These are phyloP conservation scores for Lutjanus campechanus DNA, from an alignment of 2,797 vertebrate species.

Conservation along the genomic window DNA sequence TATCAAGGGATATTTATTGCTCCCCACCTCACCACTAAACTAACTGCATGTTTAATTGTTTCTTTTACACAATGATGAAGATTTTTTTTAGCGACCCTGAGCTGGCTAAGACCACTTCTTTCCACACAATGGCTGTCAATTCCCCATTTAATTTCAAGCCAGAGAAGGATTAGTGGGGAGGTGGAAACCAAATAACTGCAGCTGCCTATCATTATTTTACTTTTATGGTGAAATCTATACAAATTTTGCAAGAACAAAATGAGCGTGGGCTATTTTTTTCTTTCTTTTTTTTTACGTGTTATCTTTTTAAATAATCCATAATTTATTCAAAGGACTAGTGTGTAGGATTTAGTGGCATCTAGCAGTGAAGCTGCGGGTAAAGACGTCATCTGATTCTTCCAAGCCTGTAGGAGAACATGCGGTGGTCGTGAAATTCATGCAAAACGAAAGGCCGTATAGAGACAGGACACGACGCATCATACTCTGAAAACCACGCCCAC, in stretches of 20 bases:
- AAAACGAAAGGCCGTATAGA: no score
- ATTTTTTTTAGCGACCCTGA: conserved; percentile 66
- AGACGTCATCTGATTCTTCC: no score
- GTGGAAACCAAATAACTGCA: conserved; percentile 36
- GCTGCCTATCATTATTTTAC: conserved; percentile 16
- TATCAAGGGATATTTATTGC: conserved; percentile 70
- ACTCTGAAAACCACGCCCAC: no score
- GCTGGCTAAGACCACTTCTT: conserved; percentile 61
- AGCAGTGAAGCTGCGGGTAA: no score
- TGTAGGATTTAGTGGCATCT: no score
- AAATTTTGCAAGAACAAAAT: conserved; percentile 17
- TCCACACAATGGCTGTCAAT: conserved; percentile 76
- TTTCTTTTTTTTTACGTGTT: not conserved
- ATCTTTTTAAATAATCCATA: conserved; percentile 1
- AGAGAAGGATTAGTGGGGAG: conserved; percentile 68
- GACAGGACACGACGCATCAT: no score
- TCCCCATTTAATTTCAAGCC: conserved; percentile 73
- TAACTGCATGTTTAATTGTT: conserved; percentile 78
- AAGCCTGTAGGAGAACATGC: no score
- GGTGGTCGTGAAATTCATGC: no score
- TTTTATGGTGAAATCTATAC: conserved; percentile 37
- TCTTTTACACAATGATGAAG: conserved; percentile 64
- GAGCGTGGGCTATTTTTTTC: not conserved
- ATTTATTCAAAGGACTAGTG: not conserved
- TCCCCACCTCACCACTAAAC: conserved; percentile 67